phyloP scores from a whole-genome alignment of 2,888 invertebrate genomes.

The Euspilapteryx auroguttella region DNA sequence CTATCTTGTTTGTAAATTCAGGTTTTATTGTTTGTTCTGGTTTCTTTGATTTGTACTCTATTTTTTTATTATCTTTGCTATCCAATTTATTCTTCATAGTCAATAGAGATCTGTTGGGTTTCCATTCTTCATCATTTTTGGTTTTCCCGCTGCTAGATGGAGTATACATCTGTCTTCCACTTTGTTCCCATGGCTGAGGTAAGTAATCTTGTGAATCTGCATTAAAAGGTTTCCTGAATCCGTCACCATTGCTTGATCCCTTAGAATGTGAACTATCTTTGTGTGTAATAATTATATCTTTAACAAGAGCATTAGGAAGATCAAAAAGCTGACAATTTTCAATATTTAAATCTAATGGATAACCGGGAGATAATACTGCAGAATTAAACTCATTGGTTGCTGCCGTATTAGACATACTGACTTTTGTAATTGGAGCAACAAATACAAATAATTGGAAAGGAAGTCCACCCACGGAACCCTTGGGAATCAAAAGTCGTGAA shows the following conservation, averaged over 20 bases:
- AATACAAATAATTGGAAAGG: constrained; percentile 67
- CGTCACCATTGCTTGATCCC: not conserved
- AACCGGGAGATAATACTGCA: constrained; percentile 58
- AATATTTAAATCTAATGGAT: constrained; percentile 71
- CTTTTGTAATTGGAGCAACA: constrained; percentile 53
- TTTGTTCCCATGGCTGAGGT: no score
- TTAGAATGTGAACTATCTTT: constrained; percentile 17
- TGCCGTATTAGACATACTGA: constrained; percentile 22
- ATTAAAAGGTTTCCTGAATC: no score
- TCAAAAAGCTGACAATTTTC: constrained; percentile 38
- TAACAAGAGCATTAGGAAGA: constrained; percentile 34
- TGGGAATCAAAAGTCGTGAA: constrained; percentile 69
- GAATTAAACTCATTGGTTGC: constrained; percentile 33
- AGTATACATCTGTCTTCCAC: no score
- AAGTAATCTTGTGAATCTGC: no score
- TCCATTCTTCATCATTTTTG: no score
- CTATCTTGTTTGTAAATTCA: no score
- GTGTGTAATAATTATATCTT: constrained; percentile 29
- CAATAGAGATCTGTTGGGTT: no score
- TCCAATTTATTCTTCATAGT: no score
- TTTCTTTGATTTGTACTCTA: no score
- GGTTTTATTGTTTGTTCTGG: no score
- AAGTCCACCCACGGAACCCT: constrained; percentile 67
- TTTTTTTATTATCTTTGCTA: no score
- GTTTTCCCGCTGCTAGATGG: no score